A percentile compares a stretch with the other conserved stretches of the same genome.
Conservation (phyloP, 1,140 invertebrate genomes). For the Dreissena rostriformis region DNA sequence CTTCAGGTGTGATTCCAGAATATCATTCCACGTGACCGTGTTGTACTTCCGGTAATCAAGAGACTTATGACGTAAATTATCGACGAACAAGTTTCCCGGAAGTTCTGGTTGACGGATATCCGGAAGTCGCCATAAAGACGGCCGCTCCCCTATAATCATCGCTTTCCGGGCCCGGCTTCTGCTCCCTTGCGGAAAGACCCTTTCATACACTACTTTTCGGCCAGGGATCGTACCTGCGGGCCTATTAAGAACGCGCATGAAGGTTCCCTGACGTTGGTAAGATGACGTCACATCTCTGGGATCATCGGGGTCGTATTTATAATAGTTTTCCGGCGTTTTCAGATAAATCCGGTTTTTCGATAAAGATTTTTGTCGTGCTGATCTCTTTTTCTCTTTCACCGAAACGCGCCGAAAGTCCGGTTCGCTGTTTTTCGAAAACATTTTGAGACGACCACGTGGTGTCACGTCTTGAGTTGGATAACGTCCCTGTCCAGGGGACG, state of each 20-base stretch:
- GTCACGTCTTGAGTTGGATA: background rate
- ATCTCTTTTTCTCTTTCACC: conserved; percentile 23
- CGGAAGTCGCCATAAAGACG: conserved; percentile 16
- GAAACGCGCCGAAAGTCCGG: conserved; percentile 2
- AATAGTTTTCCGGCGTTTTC: conserved; percentile 26
- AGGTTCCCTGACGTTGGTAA: conserved; percentile 18
- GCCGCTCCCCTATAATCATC: conserved; percentile 49
- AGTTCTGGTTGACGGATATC: conserved; percentile 11
- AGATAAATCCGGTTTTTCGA: conserved; percentile 41
- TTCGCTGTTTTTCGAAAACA: background rate
- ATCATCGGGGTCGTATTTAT: conserved; percentile 34
- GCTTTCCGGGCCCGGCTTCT: background rate
- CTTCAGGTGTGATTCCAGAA: conserved; percentile 42
- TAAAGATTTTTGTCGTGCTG: conserved; percentile 19
- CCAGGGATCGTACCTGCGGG: background rate
- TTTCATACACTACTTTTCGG: conserved; percentile 44
- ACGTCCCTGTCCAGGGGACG: background rate
- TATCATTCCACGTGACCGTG: conserved; percentile 49
- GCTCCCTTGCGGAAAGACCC: background rate
- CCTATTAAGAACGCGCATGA: background rate
- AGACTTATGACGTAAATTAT: conserved; percentile 40
- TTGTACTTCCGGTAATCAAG: conserved; percentile 39
- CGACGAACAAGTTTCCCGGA: conserved; percentile 43
- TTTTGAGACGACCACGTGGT: background rate
- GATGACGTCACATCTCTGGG: conserved; percentile 39